These are phyloP conservation scores for Dorcus hopei DNA, from an alignment of 2,888 invertebrate species.

Conservation along the genomic window DNA sequence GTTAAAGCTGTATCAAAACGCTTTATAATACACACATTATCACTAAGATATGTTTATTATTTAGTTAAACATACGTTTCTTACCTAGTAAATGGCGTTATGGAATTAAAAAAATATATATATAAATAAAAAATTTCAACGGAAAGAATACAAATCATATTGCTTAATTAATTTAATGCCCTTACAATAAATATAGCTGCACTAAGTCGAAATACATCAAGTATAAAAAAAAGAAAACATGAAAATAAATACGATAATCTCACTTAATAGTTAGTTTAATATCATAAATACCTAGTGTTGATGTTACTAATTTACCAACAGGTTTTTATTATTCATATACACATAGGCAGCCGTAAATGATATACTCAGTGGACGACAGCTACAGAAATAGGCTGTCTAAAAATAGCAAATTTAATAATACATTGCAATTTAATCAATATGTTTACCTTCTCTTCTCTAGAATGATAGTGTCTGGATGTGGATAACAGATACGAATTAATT, in stretches of 20 bases:
- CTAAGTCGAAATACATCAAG: background rate
- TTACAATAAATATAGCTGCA: conserved; percentile 1
- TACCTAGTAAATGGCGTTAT: background rate
- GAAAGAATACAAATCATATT: background rate
- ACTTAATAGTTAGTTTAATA: background rate
- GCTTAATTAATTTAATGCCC: conserved; percentile 1
- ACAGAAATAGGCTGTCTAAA: too few species aligned
- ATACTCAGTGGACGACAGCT: too few species aligned
- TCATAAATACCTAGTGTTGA: conserved; percentile 1
- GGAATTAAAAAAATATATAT: conserved; percentile 1
- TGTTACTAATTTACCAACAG: background rate
- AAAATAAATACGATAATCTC: too few species aligned
- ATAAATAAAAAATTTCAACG: background rate
- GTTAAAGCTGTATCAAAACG: background rate
- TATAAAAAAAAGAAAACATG: too few species aligned
- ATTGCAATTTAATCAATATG: too few species aligned
- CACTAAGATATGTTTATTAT: conserved; percentile 12
- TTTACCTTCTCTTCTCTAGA: too few species aligned
- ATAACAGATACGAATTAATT: too few species aligned
- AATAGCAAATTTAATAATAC: too few species aligned
- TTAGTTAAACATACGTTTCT: conserved; percentile 1
- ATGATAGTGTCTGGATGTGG: too few species aligned
- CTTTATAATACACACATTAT: background rate
- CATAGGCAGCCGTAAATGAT: too few species aligned
- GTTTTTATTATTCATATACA: background rate